Conservation (phyloP, 2,113 vertebrate genomes). For the Gnathonemus longibarbis region DNA sequence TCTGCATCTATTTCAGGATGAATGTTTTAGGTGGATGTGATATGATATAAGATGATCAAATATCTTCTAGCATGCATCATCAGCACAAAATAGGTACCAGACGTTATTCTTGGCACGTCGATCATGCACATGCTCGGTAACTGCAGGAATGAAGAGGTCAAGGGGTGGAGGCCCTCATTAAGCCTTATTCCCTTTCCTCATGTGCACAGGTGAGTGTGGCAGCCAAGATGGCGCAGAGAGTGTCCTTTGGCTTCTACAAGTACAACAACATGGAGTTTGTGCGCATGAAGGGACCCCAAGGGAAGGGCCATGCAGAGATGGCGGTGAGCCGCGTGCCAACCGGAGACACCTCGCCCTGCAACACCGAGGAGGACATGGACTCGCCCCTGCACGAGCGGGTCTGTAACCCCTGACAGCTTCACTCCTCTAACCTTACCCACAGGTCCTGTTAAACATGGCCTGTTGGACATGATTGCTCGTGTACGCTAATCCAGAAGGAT, state of each 20-base stretch:
- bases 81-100: background rate
- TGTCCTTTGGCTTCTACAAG: conserved; percentile 98
- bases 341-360: conserved; percentile 85
- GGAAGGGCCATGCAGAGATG: conserved; percentile 97
- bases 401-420: conserved; percentile 39
- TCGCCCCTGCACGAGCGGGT: conserved; percentile 86
- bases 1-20: background rate
- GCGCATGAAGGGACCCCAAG: conserved; percentile 96
- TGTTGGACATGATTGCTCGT: background rate
- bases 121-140: background rate
- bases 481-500: background rate
- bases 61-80: background rate
- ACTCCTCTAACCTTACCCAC: background rate
- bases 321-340: conserved; percentile 91
- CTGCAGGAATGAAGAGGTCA: background rate
- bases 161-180: background rate
- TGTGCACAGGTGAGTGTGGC: conserved; percentile 85
- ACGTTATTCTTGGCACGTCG: background rate
- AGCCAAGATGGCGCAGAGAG: conserved; percentile 92
- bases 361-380: conserved; percentile 84
- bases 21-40: background rate
- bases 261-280: conserved; percentile 99
- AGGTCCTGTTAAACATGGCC: background rate
- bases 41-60: background rate
- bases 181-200: background rate